These are phyloP conservation scores for Nymphalis io DNA, from an alignment of 1,140 invertebrate genomes.

Conservation along the genomic window DNA sequence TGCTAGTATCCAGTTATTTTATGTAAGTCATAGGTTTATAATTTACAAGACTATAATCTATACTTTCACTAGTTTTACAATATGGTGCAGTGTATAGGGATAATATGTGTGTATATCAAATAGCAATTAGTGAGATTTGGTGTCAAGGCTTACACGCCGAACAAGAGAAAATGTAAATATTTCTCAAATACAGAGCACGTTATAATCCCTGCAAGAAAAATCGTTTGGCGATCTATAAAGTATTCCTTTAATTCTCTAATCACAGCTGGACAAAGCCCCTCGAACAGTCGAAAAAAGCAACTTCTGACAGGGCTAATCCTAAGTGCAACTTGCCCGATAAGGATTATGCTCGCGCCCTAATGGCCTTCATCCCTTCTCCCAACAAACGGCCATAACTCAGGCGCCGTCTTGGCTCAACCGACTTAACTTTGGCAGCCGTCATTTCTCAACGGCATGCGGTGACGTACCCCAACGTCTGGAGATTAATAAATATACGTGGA, in stretches of 20 bases:
- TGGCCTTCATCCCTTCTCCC: constrained; percentile 75
- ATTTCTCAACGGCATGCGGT: constrained; percentile 78
- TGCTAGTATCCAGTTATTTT: too few relatives aligned
- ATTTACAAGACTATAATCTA: too few relatives aligned
- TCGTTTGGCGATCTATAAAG: constrained; percentile 41
- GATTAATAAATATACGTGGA: constrained; percentile 78
- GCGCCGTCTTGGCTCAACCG: constrained; percentile 74
- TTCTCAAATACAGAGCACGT: constrained; percentile 15
- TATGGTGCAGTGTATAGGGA: too few relatives aligned
- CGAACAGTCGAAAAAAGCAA: constrained; percentile 74
- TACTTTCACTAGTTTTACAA: too few relatives aligned
- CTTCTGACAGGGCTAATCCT: constrained; percentile 78
- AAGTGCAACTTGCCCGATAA: constrained; percentile 79
- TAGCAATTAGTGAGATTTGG: background rate
- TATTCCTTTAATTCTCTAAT: constrained; percentile 67
- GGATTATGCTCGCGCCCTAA: constrained; percentile 76
- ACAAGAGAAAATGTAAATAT: constrained; percentile 1
- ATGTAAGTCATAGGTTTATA: too few relatives aligned
- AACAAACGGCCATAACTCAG: constrained; percentile 77
- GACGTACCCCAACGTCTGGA: constrained; percentile 64
- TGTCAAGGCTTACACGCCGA: background rate
- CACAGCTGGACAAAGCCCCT: constrained; percentile 65
- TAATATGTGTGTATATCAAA: too few relatives aligned
- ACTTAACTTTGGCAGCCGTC: constrained; percentile 79
- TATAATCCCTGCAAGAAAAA: constrained; percentile 31